Evolutionary conservation across 2,113 vertebrate species (phyloP).

Genomic region (Hiodon tergisus): DNA sequence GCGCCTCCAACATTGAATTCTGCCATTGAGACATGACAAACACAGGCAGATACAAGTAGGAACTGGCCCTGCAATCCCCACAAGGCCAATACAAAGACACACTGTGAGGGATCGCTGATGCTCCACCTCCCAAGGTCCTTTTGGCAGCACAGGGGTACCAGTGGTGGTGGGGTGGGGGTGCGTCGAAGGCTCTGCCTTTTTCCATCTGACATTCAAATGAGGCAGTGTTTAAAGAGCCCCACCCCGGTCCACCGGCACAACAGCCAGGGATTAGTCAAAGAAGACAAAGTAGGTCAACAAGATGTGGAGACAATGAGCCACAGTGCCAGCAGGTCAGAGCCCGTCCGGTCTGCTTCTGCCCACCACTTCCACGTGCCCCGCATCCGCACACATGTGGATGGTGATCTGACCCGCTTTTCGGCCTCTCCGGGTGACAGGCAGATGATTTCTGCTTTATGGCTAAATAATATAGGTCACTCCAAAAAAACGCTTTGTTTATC

Average conservation of each 20-base stretch:
- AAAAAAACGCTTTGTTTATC: slow-evolving; percentile 16
- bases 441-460: slow-evolving; percentile 26
- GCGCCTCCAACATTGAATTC: slow-evolving; percentile 21
- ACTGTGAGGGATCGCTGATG: slow-evolving; percentile 7
- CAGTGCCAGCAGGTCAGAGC: slow-evolving; percentile 17
- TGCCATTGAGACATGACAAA: slow-evolving; percentile 35
- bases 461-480: slow-evolving; percentile 30
- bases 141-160: neutral
- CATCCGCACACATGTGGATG: slow-evolving; percentile 28
- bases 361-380: slow-evolving; percentile 23
- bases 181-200: slow-evolving; percentile 6
- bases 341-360: slow-evolving; percentile 18
- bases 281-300: slow-evolving; percentile 49
- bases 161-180: neutral
- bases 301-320: slow-evolving; percentile 38
- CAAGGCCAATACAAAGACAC: slow-evolving; percentile 31
- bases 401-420: slow-evolving; percentile 36
- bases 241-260: slow-evolving; percentile 36
- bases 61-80: slow-evolving; percentile 27
- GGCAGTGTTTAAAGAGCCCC: slow-evolving; percentile 28
- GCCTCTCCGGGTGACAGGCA: slow-evolving; percentile 10
- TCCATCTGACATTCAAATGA: slow-evolving; percentile 46
- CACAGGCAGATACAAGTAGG: slow-evolving; percentile 25
- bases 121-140: slow-evolving; percentile 34
- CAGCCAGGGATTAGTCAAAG: slow-evolving; percentile 42